Conservation (phyloP, 1,140 invertebrate species). For the Spodoptera frugiperda region DNA sequence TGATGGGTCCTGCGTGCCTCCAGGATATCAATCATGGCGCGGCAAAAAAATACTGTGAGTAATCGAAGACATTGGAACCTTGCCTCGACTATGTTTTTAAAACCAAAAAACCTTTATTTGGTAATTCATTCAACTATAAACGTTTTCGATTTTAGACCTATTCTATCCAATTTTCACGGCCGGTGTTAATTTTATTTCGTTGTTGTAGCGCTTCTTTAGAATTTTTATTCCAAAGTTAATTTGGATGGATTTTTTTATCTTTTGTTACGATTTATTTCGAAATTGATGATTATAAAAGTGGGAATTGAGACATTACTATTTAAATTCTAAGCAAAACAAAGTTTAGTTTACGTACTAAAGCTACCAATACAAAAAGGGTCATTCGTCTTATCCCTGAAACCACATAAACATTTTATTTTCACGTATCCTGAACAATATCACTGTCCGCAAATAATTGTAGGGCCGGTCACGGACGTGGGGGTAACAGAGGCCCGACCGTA, state of each 20-base stretch:
- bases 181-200: no score
- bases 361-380: no score
- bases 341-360: no score
- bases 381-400: no score
- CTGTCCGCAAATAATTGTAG: slow-evolving; percentile 22
- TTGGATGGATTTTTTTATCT: no score
- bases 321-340: no score
- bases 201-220: no score
- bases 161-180: background rate
- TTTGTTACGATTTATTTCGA: no score
- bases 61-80: slow-evolving; percentile 62
- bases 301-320: no score
- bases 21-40: slow-evolving; percentile 66
- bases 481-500: slow-evolving; percentile 32
- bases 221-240: no score
- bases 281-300: no score
- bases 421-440: slow-evolving; percentile 12
- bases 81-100: slow-evolving; percentile 58
- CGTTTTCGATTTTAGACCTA: background rate
- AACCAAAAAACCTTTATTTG: slow-evolving; percentile 14
- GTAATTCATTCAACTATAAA: slow-evolving; percentile 1
- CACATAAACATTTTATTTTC: no score
- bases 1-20: slow-evolving; percentile 64
- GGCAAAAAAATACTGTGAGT: slow-evolving; percentile 44
- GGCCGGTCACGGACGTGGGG: slow-evolving; percentile 19